Percentiles rank a stretch among this genome's conserved stretches.
Conservation (phyloP, 1,140 invertebrate genomes). For the Magallana angulata region DNA sequence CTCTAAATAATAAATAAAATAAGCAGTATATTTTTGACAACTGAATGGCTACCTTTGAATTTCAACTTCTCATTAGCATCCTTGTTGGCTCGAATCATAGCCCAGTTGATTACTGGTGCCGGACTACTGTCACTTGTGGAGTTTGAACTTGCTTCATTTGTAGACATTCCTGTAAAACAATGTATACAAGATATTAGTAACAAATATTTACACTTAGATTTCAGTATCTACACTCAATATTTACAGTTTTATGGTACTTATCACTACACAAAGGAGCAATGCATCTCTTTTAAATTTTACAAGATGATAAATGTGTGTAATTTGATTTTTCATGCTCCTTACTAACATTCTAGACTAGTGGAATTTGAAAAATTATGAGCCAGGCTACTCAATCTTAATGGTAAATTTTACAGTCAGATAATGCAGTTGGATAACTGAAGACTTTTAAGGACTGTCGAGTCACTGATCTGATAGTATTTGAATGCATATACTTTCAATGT, state of each 20-base stretch:
- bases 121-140: conserved; percentile 33
- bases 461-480: not conserved
- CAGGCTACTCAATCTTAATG: too few relatives aligned
- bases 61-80: conserved; percentile 62
- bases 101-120: conserved; percentile 67
- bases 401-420: too few relatives aligned
- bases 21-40: not conserved
- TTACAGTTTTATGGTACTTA: too few relatives aligned
- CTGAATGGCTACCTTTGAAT: conserved; percentile 60
- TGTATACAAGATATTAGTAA: too few relatives aligned
- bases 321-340: too few relatives aligned
- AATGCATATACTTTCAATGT: not conserved
- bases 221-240: too few relatives aligned
- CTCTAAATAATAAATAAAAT: not conserved
- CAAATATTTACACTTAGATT: too few relatives aligned
- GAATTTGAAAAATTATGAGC: too few relatives aligned
- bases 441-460: too few relatives aligned
- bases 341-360: too few relatives aligned
- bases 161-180: conserved; percentile 1
- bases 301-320: not conserved
- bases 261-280: too few relatives aligned
- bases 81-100: conserved; percentile 59
- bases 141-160: not conserved
- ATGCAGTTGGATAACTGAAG: too few relatives aligned
- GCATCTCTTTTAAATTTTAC: not conserved